Evolutionary conservation across 2,797 vertebrate genomes (phyloP), one percentile per base, ranked within the genome.

Genomic region (Aselliscus stoliczkanus): DNA sequence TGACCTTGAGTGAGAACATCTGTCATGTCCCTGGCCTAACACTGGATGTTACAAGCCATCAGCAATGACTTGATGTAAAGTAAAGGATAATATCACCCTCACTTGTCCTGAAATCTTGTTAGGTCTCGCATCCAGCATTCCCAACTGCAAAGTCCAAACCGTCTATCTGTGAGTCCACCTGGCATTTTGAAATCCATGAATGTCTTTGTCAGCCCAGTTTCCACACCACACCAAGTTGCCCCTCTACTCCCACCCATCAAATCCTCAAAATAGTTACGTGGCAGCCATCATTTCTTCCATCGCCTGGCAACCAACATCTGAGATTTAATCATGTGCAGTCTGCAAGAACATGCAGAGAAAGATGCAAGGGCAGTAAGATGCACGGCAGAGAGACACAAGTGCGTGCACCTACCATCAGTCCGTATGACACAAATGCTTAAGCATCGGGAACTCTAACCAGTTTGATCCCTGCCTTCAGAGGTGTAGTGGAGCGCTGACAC

Each of bases 151-250:
- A 82, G 34, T 54, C 34, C 56, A 95, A 44, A n/a, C 15, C 2
- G 10, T 94, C 54, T 81, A 93, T 67, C 67, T 84, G 65, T 4
- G 56, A 81, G 1, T n/a, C 34, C 52, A 85, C 88, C 80, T 96
- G 92, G 93, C 37, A 31, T 94, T 95, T 79, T 50, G 47, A 97
- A 96, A 97, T 93, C 17, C 65, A 25, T 88, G 64, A 92, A 93
- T 31, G 18, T 69, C n/a, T 39, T 58, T 77, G 56, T 93, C n/a
- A 60, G 31, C 47, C 52, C 23, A 37, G 39, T 85, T 88, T 93
- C 52, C 42, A 54, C 37, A 58, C 37, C 50, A 54, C 64, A 60
- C 65, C 18, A 62, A 54, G 25, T 31, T 95, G 31, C 31, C 39
- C 64, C 25, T 94, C 50, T 39, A 29, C 92, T 92, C 62, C 94